These are phyloP conservation scores for Limnephilus auricula DNA, from an alignment of 2,888 invertebrate species.

Conservation along the genomic window DNA sequence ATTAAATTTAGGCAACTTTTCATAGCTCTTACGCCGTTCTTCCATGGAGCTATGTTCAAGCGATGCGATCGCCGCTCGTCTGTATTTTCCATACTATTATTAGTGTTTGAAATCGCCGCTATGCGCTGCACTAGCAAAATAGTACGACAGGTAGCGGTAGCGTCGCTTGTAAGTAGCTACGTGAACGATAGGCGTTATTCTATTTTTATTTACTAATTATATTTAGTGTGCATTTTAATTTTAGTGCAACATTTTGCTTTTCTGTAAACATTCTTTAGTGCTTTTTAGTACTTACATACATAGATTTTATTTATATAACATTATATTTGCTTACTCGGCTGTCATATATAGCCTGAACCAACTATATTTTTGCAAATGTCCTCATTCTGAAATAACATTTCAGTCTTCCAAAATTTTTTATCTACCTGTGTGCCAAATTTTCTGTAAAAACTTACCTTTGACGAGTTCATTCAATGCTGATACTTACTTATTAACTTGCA, in stretches of 20 bases:
- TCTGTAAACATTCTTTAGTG: background rate
- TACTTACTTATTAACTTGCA: background rate
- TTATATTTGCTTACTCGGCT: background rate
- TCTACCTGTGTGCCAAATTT: conserved; percentile 7
- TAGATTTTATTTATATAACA: background rate
- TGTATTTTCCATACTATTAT: no score
- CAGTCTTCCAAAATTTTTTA: background rate
- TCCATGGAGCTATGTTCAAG: no score
- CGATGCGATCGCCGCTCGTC: no score
- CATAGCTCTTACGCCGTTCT: no score
- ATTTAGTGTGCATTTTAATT: background rate
- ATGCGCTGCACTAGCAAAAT: no score
- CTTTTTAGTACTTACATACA: background rate
- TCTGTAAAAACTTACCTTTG: background rate
- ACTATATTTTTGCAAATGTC: background rate
- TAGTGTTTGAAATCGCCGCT: no score
- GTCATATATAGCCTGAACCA: background rate
- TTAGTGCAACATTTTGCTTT: no score
- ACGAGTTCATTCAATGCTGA: background rate
- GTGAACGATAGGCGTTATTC: no score
- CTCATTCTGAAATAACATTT: background rate
- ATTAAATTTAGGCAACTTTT: background rate
- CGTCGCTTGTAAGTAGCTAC: no score
- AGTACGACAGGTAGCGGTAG: no score
- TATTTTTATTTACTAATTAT: background rate